Evolutionary conservation across 2,888 invertebrate genomes (phyloP).

Genomic region (Phymatocera aterrima): DNA sequence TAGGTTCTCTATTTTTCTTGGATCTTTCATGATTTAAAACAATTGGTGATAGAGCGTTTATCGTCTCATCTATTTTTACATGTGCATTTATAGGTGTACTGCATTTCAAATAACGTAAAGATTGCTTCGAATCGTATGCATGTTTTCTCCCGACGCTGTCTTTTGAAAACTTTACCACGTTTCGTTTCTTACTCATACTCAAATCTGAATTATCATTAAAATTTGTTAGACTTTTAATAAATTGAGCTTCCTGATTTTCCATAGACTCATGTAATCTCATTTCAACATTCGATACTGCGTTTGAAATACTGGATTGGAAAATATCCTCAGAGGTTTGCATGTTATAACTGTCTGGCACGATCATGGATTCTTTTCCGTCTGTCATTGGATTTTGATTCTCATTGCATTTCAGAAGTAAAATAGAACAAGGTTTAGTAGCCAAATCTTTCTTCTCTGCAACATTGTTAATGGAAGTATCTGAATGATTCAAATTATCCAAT

Average conservation of each 20-base stretch:
- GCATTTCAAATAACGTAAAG: background rate
- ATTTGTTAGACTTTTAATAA: background rate
- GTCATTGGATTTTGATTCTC: background rate
- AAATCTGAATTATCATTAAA: background rate
- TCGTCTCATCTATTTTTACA: slow-evolving; percentile 21
- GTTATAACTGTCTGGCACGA: background rate
- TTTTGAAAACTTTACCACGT: background rate
- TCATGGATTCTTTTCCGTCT: background rate
- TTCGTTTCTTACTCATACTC: background rate
- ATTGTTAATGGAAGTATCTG: background rate
- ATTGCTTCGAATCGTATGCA: background rate
- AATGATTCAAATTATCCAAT: background rate
- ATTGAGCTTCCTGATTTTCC: background rate
- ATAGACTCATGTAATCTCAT: background rate
- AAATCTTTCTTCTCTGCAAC: background rate
- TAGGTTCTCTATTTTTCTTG: background rate
- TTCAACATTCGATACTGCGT: background rate
- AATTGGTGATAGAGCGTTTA: slow-evolving; percentile 27
- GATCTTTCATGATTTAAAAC: background rate
- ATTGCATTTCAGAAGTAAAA: background rate
- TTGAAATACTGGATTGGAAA: slow-evolving; percentile 8
- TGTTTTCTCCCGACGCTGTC: background rate
- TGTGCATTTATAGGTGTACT: slow-evolving; percentile 24
- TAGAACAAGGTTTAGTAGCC: slow-evolving; percentile 11
- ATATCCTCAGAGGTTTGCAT: background rate